Conservation (phyloP, 2,888 invertebrate genomes). For the Dicranocentrus wangi region DNA sequence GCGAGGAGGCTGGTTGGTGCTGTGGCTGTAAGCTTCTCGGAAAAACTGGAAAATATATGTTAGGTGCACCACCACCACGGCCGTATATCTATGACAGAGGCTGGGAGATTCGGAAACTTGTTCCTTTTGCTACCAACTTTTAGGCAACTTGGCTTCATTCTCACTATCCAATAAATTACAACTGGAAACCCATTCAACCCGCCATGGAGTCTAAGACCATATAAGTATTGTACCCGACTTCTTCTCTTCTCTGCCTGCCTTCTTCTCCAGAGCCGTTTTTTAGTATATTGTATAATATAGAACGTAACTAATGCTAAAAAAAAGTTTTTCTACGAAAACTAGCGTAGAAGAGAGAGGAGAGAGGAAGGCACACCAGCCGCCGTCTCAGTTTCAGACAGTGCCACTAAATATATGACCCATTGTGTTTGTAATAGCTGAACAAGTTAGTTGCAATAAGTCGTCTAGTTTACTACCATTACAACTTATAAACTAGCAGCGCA, state of each 20-base stretch:
- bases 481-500: constrained; percentile 50
- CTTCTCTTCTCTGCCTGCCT: constrained; percentile 27
- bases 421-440: constrained; percentile 58
- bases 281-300: constrained; percentile 40
- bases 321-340: constrained; percentile 31
- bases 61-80: too few species aligned
- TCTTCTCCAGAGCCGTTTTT: constrained; percentile 38
- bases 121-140: neutral
- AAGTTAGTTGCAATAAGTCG: constrained; percentile 59
- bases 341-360: constrained; percentile 24
- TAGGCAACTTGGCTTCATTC: constrained; percentile 55
- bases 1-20: neutral
- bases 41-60: constrained; percentile 28
- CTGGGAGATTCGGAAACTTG: constrained; percentile 11
- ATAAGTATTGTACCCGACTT: constrained; percentile 52
- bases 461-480: constrained; percentile 54
- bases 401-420: constrained; percentile 60
- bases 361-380: constrained; percentile 33
- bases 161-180: constrained; percentile 66
- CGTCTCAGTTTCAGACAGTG: constrained; percentile 57
- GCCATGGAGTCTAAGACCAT: constrained; percentile 53
- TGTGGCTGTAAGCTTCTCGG: too few species aligned
- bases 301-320: constrained; percentile 48
- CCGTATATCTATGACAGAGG: constrained; percentile 22
- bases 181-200: constrained; percentile 59